Evolutionary conservation across 2,888 invertebrate species (phyloP), one percentile per base, ranked within the genome.

Genomic region (Corbicula japonica): DNA sequence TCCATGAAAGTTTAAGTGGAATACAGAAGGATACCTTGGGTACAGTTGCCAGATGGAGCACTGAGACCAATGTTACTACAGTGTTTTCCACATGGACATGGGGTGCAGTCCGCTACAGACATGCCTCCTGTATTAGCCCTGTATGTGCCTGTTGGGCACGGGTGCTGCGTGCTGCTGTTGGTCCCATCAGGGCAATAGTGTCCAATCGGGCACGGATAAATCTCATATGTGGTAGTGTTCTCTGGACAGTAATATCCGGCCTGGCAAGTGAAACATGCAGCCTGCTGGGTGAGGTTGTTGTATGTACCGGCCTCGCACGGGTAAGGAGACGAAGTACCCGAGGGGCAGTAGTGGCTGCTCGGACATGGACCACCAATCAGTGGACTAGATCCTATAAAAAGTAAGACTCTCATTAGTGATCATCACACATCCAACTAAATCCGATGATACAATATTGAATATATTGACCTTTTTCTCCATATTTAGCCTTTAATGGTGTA

Each of bases 171-270:
- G 28, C 65, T 56, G 50, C 83, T 74, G 38, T 76, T 71, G 5
- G 92, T 92, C 5, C 91, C 91, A 50, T 86, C 83, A 1, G 90
- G 92, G 74, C 92, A 92, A 76, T 89, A 92, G 75, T 91, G 80
- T 6, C 92, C 92, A 2, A 71, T 70, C 2, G 91, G 91, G 62
- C 92, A 92, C 0, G 90, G 90, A 84, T 86, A 89, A 8, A 75
- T 58, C 46, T 87, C 85, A 56, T 87, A 92, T 12, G 88, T 87
- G 8, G 91, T 91, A 54, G 88, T 89, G 76, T 91, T 91, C 26
- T 87, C 90, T 10, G 90, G 90, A 78, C 93, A 93, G 87, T 84
- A 93, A 83, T 91, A 92, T 26, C 92, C 88, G 0, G 89, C 80
- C 1, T 90, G 90, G 80, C 93, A 93, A 4, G 63, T 54, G 60